A percentile compares a stretch with the other conserved stretches of the same genome.
Conservation (phyloP, 2,113 vertebrate genomes). For the Proteles cristata region DNA sequence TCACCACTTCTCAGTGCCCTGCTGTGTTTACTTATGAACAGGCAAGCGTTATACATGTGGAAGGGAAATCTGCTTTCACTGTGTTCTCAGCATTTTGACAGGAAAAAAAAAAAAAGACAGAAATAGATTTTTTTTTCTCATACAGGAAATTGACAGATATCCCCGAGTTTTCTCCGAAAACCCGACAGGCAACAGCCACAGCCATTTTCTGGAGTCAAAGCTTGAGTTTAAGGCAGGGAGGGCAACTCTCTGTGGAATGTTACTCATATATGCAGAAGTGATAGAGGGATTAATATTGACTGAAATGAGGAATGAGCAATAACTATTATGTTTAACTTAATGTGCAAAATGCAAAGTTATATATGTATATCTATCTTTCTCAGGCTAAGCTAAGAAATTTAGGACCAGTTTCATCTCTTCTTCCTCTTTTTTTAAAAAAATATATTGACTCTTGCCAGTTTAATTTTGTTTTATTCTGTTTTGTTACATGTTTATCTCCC, state of each 20-base stretch:
- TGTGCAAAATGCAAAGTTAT: background rate
- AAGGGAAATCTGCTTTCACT: background rate
- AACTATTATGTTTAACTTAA: background rate
- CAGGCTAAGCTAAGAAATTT: background rate
- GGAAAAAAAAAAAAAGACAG: background rate
- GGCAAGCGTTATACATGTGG: background rate
- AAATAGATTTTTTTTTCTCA: background rate
- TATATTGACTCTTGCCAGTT: background rate
- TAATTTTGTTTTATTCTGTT: slow-evolving; percentile 1
- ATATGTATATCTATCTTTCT: background rate
- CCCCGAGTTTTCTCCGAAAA: slow-evolving; percentile 51
- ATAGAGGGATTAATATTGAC: background rate
- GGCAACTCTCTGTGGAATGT: background rate
- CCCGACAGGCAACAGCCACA: background rate
- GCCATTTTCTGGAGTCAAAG: background rate
- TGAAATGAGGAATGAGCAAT: background rate
- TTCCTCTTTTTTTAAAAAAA: background rate
- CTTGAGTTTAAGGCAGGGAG: background rate
- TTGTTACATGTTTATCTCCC: background rate
- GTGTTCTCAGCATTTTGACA: background rate
- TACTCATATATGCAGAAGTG: background rate
- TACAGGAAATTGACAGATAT: background rate
- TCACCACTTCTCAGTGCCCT: background rate
- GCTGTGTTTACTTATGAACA: background rate
- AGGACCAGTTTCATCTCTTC: background rate